Percentiles rank a stretch among this genome's conserved stretches.
phyloP scores from a whole-genome alignment of 2,888 invertebrate species.

The Scaptomyza flava region DNA sequence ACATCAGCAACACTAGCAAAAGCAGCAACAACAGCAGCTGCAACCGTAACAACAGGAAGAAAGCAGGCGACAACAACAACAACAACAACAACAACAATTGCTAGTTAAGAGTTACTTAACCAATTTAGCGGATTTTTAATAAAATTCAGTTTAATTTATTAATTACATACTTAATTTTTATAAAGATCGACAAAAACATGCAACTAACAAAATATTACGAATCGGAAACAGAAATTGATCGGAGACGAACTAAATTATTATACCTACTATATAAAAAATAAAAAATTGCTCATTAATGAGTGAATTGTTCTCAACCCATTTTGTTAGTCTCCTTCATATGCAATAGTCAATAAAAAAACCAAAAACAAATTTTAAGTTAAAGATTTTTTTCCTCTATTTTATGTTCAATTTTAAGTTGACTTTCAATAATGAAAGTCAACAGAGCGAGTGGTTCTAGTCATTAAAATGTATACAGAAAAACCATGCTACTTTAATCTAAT shows the following conservation, averaged over 20 bases:
- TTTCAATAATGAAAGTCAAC: conserved; percentile 39
- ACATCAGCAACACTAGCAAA: conserved; percentile 17
- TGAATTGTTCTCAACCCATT: conserved; percentile 43
- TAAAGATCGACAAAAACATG: conserved; percentile 52
- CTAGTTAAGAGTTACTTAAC: conserved; percentile 70
- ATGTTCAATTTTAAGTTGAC: conserved; percentile 50
- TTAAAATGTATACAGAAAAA: conserved; percentile 53
- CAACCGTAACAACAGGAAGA: conserved; percentile 34
- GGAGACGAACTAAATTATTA: conserved; percentile 65
- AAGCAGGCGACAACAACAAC: conserved; percentile 31
- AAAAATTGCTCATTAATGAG: conserved; percentile 33
- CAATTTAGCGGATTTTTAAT: conserved; percentile 77
- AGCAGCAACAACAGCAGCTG: conserved; percentile 33
- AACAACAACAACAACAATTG: conserved; percentile 38
- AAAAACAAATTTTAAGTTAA: conserved; percentile 45
- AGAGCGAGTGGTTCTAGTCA: conserved; percentile 71
- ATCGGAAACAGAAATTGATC: conserved; percentile 62
- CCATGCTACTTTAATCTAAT: conserved; percentile 32
- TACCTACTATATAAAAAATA: conserved; percentile 23
- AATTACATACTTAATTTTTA: conserved; percentile 62
- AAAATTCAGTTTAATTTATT: conserved; percentile 75
- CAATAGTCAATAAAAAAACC: conserved; percentile 49
- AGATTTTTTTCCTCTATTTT: conserved; percentile 40
- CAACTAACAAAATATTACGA: conserved; percentile 68
- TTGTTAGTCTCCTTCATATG: conserved; percentile 40